Base-by-base conservation (phyloP, 1,140 invertebrate species). In the Gonioctena quinquepunctata region DNA sequence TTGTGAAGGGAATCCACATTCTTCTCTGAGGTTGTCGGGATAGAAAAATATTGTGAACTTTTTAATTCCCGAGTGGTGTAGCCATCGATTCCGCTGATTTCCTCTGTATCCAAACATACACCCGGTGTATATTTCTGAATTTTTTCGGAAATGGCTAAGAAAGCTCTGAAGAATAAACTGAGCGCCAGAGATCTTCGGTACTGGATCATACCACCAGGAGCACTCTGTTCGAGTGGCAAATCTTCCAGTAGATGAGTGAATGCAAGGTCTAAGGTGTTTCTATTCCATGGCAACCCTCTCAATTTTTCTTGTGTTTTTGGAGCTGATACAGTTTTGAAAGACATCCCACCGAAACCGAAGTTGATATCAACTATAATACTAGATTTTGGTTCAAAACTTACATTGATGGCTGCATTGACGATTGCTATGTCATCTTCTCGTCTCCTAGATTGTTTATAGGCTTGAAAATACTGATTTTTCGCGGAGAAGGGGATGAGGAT, bases 371-470 rank as follows among this genome's bases (percentile, higher is more conserved):
- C 82, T 13, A 97, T 87, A 1, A 86, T 81, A 72, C 85, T 82
- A 7, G 85, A 87, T 52, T 84, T 78, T 28, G 82, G 72, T 77
- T 89, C 77, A 61, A 93, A 90, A 33, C 79, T 82, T 3, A 93
- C 86, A 82, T 90, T 91, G 71, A 96, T 86, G 2, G 93, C 94
- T 42, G 92, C 90, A 80, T 97, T 98, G 0, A 97, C 96, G 73
- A 98, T 97, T 11, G 96, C 94, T 76, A 98, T 98, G 82, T 99
- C 97, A 83, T 98, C 96, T 74, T 98, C 96, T 74, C 93, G 85
- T 66, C 97, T 85, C 79, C 92, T 92, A 0, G 96, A 91, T 88
- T 98, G 96, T 83, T 99, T 99, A 78, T 93, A 97, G 11, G 94
- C 94, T 73, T 91, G 87, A 78, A 97, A 91, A 82, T 90, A 91